Base-by-base conservation (phyloP, 1,140 invertebrate species). In the Sycophaga agraensis region DNA sequence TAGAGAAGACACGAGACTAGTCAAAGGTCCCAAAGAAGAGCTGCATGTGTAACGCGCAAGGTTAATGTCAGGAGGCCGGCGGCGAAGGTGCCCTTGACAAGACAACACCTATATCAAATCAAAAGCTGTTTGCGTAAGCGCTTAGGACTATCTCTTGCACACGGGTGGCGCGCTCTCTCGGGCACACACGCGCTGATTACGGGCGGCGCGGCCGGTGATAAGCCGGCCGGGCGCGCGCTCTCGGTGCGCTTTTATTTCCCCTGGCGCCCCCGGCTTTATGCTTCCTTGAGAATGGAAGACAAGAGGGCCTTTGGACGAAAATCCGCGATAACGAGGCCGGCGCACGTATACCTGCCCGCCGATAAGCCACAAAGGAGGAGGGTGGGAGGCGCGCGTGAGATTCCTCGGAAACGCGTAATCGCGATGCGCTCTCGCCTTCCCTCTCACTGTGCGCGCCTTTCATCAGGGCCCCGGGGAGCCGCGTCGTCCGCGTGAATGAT, bases 331-430 rank as follows among this genome's bases (percentile, higher is more conserved):
- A 59, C 46, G 24, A 2, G 19, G 9, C 17, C 14, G 12, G 6
- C 11, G 22, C 26, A n/a, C 12, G 24, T 22, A 49, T 58, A 49
- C 43, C 45, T 58, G 34, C n/a, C 22, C 16, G 24, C 1, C 12
- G 46, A 59, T 59, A 50, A 59, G 22, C n/a, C 40, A 35, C 37
- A 35, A 7, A 40, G 26, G 31, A 21, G 11, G 22, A 9, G 19
- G n/a, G 22, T 12, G 45, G 9, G 12, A 45, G 6, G 42, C 14
- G n/a, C 12, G 24, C 31, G 21, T 50, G 35, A 19, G 50, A 48
- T 57, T 57, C 37, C 43, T 57, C 14, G 31, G 55, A 57, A 57
- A 48, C 21, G 21, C 26, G 24, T 59, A 59, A 59, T 59, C 56
- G 21, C 31, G 17, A 19, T 31, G 48, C 22, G 8, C n/a, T 6